Evolutionary conservation across 2,888 invertebrate genomes (phyloP).

Genomic region (Megastigmus dorsalis): DNA sequence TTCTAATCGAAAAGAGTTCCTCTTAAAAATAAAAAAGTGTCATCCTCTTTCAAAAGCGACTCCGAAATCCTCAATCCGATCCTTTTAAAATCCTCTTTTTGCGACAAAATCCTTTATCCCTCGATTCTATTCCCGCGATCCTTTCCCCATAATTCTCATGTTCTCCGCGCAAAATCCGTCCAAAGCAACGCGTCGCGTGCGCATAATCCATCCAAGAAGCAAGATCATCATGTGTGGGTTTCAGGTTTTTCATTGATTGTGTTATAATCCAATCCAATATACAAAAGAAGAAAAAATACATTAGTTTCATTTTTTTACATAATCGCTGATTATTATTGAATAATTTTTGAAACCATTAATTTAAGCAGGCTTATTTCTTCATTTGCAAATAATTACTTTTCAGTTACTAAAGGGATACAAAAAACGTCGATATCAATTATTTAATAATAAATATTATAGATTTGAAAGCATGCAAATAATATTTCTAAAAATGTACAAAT

Average conservation of each 20-base stretch:
- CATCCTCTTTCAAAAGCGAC: slow-evolving; percentile 32
- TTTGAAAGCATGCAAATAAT: too few relatives aligned
- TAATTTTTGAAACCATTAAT: slow-evolving; percentile 19
- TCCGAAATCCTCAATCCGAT: slow-evolving; percentile 50
- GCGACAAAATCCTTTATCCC: slow-evolving; percentile 51
- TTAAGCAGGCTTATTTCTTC: slow-evolving; percentile 30
- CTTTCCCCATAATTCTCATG: slow-evolving; percentile 48
- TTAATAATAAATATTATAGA: neutral
- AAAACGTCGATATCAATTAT: neutral
- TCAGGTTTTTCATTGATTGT: slow-evolving; percentile 75
- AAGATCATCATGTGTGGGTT: slow-evolving; percentile 72
- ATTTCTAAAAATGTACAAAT: too few relatives aligned
- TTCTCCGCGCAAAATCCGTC: slow-evolving; percentile 65
- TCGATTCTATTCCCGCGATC: slow-evolving; percentile 52
- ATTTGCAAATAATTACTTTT: slow-evolving; percentile 30
- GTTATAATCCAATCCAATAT: slow-evolving; percentile 75
- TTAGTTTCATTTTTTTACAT: slow-evolving; percentile 65
- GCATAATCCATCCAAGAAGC: slow-evolving; percentile 74
- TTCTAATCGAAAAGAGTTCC: slow-evolving; percentile 39
- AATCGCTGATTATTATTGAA: slow-evolving; percentile 45
- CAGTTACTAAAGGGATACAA: neutral
- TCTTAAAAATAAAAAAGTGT: slow-evolving; percentile 27
- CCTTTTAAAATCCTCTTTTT: slow-evolving; percentile 54
- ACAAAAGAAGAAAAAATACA: slow-evolving; percentile 75
- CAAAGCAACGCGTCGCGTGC: slow-evolving; percentile 64